These are phyloP conservation scores for Heliconius nattereri DNA, from an alignment of 1,140 invertebrate genomes.

Conservation along the genomic window DNA sequence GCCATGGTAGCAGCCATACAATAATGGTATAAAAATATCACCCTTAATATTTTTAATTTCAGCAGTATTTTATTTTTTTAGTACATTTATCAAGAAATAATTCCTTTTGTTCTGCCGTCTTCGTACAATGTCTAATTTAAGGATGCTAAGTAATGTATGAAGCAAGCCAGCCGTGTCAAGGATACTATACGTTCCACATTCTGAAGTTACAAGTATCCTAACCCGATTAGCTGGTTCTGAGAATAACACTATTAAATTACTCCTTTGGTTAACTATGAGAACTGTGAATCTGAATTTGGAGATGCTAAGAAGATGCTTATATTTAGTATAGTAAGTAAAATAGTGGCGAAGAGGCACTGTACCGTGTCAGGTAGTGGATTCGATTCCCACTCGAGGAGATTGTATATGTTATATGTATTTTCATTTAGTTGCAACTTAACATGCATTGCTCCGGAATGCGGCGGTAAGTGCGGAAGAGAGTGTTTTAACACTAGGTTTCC, in stretches of 20 bases:
- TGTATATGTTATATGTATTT: neutral
- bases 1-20: no score
- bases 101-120: neutral
- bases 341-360: no score
- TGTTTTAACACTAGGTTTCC: no score
- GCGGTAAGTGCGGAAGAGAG: no score
- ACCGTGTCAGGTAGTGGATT: neutral
- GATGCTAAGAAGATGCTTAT: neutral
- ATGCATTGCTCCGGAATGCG: no score
- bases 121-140: neutral
- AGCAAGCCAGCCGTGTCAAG: conserved; percentile 34
- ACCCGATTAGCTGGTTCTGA: conserved; percentile 26
- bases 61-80: neutral
- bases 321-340: neutral
- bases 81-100: neutral
- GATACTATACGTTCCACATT: conserved; percentile 32
- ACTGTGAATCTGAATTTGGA: neutral
- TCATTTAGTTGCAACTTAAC: no score
- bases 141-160: conserved; percentile 26
- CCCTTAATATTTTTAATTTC: no score
- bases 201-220: conserved; percentile 29
- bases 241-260: conserved; percentile 24
- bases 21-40: no score
- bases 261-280: conserved; percentile 5
- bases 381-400: neutral